These are phyloP conservation scores for Poeciliopsis infans DNA, from an alignment of 2,797 vertebrate genomes.

Conservation along the genomic window DNA sequence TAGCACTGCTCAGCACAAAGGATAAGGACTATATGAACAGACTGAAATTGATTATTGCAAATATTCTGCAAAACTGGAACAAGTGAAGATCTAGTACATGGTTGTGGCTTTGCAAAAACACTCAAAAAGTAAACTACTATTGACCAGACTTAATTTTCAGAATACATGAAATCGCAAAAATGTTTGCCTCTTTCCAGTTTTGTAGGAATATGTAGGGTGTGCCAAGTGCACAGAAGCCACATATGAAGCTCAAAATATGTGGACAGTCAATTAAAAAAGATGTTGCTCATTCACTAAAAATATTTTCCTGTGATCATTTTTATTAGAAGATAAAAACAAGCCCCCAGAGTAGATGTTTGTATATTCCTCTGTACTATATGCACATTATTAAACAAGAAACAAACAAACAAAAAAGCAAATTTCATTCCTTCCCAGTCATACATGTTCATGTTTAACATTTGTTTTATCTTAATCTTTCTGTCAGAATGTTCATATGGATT, in stretches of 20 bases:
- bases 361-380: neutral
- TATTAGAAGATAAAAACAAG: neutral
- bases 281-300: neutral
- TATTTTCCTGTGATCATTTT: neutral
- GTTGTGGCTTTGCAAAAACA: neutral
- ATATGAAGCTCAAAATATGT: neutral
- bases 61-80: neutral
- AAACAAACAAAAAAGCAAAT: neutral
- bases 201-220: neutral
- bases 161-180: neutral
- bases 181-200: neutral
- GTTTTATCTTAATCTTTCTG: constrained; percentile 64
- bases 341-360: neutral
- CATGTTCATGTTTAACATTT: constrained; percentile 35
- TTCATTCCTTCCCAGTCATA: constrained; percentile 1
- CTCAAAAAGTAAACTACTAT: neutral
- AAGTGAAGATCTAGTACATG: neutral
- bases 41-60: neutral
- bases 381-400: neutral
- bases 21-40: neutral
- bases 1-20: neutral
- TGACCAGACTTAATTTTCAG: neutral
- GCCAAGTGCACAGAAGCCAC: neutral
- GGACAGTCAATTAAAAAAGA: neutral
- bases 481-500: constrained; percentile 56